phyloP scores from a whole-genome alignment of 1,140 invertebrate species.

The Semibalanus balanoides region DNA sequence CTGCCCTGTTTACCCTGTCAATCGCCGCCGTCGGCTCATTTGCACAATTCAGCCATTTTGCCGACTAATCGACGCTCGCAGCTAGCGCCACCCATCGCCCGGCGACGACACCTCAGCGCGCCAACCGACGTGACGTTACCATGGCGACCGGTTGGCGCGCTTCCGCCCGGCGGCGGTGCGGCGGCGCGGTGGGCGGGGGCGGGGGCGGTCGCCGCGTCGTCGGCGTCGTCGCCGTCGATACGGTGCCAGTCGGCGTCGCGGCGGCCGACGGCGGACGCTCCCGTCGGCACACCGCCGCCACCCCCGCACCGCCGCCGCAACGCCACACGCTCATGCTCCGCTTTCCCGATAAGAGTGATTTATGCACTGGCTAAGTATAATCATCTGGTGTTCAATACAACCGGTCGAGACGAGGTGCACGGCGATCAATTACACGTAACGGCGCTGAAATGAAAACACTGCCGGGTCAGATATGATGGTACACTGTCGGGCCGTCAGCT shows the following conservation, averaged over 20 bases:
- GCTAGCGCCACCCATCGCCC: conserved; percentile 1
- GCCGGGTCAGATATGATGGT: too few species aligned
- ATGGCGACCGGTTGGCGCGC: not conserved
- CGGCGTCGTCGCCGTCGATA: not conserved
- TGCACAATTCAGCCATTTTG: conserved; percentile 2
- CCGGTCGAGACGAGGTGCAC: not conserved
- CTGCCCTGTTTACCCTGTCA: not conserved
- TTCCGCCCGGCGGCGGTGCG: not conserved
- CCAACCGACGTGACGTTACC: not conserved
- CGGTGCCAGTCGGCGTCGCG: not conserved
- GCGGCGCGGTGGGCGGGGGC: not conserved
- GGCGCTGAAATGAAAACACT: not conserved
- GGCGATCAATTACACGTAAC: not conserved
- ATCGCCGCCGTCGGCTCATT: not conserved
- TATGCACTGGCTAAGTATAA: not conserved
- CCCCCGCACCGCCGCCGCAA: too few species aligned
- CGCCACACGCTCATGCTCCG: not conserved
- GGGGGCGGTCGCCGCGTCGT: too few species aligned
- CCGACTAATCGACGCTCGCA: not conserved
- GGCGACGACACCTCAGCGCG: not conserved
- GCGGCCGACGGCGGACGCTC: too few species aligned
- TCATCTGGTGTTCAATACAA: not conserved
- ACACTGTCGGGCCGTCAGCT: too few species aligned
- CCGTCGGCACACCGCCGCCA: too few species aligned
- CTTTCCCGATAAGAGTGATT: not conserved